These are phyloP conservation scores for Rhodinocichla rosea DNA, from an alignment of 2,113 vertebrate species.

Conservation along the genomic window DNA sequence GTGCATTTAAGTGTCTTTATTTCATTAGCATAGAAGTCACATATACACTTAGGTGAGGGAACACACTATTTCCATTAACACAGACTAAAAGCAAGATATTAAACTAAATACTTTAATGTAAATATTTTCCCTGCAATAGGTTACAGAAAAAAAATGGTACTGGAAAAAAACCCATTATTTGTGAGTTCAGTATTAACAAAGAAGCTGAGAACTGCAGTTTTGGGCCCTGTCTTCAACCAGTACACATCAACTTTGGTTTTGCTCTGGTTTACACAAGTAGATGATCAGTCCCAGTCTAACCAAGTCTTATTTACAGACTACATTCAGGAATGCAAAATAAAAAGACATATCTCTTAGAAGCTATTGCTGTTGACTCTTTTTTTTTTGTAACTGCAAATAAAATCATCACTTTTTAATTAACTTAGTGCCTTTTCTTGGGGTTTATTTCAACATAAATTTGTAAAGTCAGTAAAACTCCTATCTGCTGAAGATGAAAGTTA, in stretches of 20 bases:
- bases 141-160: background rate
- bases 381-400: slow-evolving; percentile 17
- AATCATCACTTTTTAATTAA: slow-evolving; percentile 66
- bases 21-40: background rate
- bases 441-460: slow-evolving; percentile 62
- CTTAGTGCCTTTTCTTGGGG: background rate
- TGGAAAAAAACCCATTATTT: background rate
- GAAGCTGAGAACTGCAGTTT: background rate
- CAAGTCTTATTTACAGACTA: background rate
- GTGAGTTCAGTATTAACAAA: background rate
- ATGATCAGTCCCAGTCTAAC: background rate
- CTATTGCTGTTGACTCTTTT: background rate
- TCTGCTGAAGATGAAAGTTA: slow-evolving; percentile 9
- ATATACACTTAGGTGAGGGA: background rate
- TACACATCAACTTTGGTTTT: background rate
- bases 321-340: background rate
- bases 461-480: slow-evolving; percentile 42
- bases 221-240: background rate
- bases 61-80: background rate
- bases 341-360: background rate
- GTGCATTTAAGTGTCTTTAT: background rate
- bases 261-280: background rate
- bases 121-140: background rate
- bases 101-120: background rate
- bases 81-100: background rate